These are phyloP conservation scores for Heloderma charlesbogerti DNA, from an alignment of 2,113 vertebrate genomes.

Conservation along the genomic window DNA sequence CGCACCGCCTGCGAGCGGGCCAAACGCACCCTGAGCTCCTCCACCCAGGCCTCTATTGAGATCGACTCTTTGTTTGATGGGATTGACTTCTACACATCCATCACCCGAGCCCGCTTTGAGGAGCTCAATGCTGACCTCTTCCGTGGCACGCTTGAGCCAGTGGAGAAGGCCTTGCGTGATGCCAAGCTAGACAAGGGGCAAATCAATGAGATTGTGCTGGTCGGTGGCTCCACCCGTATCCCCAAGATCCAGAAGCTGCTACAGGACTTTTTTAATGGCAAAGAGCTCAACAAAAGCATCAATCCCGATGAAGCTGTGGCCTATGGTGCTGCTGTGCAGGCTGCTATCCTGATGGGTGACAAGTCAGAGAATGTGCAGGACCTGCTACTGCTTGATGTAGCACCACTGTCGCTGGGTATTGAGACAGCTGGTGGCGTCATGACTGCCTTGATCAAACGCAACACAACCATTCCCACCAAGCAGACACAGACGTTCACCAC, in stretches of 20 bases:
- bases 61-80: conserved; percentile 94
- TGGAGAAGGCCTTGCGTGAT: conserved; percentile 86
- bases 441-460: conserved; percentile 85
- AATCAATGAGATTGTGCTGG: conserved; percentile 84
- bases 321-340: conserved; percentile 83
- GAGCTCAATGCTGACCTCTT: conserved; percentile 91
- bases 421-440: conserved; percentile 86
- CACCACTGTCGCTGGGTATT: conserved; percentile 83
- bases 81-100: conserved; percentile 97
- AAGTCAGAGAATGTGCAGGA: conserved; percentile 86
- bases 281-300: conserved; percentile 88
- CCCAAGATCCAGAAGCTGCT: conserved; percentile 87
- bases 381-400: conserved; percentile 83
- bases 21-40: conserved; percentile 85
- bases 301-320: conserved; percentile 87
- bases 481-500: conserved; percentile 89
- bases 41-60: conserved; percentile 85
- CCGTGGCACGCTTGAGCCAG: conserved; percentile 83
- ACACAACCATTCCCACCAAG: conserved; percentile 87
- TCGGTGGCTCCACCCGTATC: conserved; percentile 86
- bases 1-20: conserved; percentile 85
- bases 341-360: conserved; percentile 86
- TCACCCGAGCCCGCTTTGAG: conserved; percentile 95
- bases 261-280: conserved; percentile 87
- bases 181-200: conserved; percentile 86